These are phyloP conservation scores for Tholera decimalis DNA, from an alignment of 2,888 invertebrate species.

Conservation along the genomic window DNA sequence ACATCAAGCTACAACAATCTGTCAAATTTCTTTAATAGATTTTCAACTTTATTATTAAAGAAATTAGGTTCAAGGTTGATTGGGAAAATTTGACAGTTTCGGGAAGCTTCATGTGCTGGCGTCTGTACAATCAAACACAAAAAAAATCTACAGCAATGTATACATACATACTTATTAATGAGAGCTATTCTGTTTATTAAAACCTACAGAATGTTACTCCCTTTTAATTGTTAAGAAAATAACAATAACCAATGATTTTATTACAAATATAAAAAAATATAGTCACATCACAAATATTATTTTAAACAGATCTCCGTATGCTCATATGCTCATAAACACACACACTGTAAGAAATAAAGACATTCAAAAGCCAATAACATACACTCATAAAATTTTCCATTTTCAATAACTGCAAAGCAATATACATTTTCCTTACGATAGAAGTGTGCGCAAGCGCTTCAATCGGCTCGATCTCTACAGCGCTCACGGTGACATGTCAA, in stretches of 20 bases:
- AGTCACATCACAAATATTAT: not conserved
- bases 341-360: slow-evolving; percentile 6
- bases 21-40: no score
- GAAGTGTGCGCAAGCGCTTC: slow-evolving; percentile 51
- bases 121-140: no score
- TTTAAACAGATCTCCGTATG: not conserved
- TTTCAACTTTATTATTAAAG: no score
- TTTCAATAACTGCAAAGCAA: slow-evolving; percentile 26
- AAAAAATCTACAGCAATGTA: no score
- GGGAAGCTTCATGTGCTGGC: no score
- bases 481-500: slow-evolving; percentile 76
- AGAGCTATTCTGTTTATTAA: not conserved
- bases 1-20: no score
- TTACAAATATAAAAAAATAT: not conserved
- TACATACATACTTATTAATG: not conserved
- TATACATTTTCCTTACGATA: slow-evolving; percentile 29
- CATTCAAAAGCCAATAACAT: slow-evolving; percentile 19
- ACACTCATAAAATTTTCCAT: slow-evolving; percentile 26
- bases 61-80: no score
- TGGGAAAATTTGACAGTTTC: no score
- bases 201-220: no score
- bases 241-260: not conserved
- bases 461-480: slow-evolving; percentile 67
- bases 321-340: not conserved
- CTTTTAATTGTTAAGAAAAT: not conserved